A percentile compares a stretch with the other conserved stretches of the same genome.
Evolutionary conservation across 2,113 vertebrate genomes (phyloP).

Genomic region (Zosterops pallidus): DNA sequence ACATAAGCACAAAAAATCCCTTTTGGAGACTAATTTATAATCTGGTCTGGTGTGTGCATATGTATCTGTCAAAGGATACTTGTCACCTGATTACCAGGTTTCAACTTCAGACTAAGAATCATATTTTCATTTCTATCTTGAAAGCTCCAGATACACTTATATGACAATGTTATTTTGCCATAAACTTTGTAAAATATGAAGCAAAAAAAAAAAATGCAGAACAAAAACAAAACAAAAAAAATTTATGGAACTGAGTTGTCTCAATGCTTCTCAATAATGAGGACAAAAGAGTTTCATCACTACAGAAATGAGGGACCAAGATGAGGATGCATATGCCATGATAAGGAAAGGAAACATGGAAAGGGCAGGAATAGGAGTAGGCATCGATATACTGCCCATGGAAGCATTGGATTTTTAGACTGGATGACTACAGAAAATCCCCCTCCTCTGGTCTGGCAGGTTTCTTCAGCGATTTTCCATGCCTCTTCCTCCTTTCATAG

Average conservation of each 20-base stretch:
- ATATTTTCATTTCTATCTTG: background rate
- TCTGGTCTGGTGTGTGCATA: slow-evolving; percentile 53
- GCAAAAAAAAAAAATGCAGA: background rate
- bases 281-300: background rate
- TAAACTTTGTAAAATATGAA: background rate
- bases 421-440: background rate
- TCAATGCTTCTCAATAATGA: background rate
- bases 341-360: background rate
- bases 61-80: slow-evolving; percentile 62
- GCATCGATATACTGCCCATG: background rate
- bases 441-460: background rate
- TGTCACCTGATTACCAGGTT: slow-evolving; percentile 46
- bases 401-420: background rate
- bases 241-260: background rate
- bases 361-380: background rate
- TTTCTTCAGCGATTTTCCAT: background rate
- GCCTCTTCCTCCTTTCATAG: background rate
- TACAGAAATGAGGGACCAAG: background rate
- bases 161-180: background rate
- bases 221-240: background rate
- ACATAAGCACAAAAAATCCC: slow-evolving; percentile 56
- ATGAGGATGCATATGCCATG: background rate
- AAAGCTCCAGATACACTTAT: background rate
- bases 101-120: background rate
- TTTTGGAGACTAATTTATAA: slow-evolving; percentile 66